Evolutionary conservation across 1,140 invertebrate species (phyloP), one percentile per base, ranked within the genome.

Genomic region (Sweltsa coloradensis): DNA sequence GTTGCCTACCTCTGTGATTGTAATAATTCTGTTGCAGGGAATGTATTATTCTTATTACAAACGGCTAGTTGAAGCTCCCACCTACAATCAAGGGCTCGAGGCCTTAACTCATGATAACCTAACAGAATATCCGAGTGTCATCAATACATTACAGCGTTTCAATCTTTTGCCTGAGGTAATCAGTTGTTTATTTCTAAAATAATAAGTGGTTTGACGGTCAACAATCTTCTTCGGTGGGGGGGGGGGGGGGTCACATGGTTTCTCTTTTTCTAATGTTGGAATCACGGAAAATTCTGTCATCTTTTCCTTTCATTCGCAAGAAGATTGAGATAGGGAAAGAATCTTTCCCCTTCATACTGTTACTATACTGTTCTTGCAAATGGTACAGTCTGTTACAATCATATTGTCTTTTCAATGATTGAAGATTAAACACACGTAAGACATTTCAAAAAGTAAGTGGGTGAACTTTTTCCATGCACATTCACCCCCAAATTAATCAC

Each of bases 31-130:
- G 31, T 69, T 63, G 45, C 60, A 85, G 83, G 86, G 85, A 3
- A 74, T 91, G 56, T 91, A 91, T 62, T 91, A 89, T 61, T 89
- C 83, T 0, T 91, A 87, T 58, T 92, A 81, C 62, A 91, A 92
- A 62, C 80, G 75, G 0, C 68, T 92, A 16, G 76, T 83, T 1
- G 72, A 81, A 53, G 74, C 85, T 5, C 72, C 72, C 9, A 73
- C 71, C 4, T 78, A 82, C 52, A 49, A 68, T 2, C 67, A 74
- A 3, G 85, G 83, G 0, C 57, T 88, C 9, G 48, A 73, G 9
- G 65, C 70, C 45, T 68, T 91, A 7, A 76, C 77, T 58, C 70
- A 76, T 50, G 85, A 91, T 60, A 81, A 81, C 59, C 63, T 81
- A 18, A 89, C 86, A 0, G 85, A 91, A 59, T 85, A 79, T 63